Percentiles rank a stretch among this genome's conserved stretches.
These are phyloP conservation scores for Hippolais icterina DNA, from an alignment of 2,113 vertebrate species.

Conservation along the genomic window DNA sequence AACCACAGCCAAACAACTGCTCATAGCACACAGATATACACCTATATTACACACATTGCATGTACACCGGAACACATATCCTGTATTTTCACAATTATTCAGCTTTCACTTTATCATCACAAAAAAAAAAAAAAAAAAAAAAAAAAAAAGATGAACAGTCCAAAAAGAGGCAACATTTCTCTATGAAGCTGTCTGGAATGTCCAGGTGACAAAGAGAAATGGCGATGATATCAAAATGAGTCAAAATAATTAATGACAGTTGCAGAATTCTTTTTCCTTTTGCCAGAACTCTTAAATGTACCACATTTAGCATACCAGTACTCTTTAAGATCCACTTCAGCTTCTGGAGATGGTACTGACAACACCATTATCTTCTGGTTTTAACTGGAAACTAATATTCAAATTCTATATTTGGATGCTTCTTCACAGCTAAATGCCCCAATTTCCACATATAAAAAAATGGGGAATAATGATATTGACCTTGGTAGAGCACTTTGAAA, in stretches of 20 bases:
- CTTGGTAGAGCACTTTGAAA: not conserved
- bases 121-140: not conserved
- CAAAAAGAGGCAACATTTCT: not conserved
- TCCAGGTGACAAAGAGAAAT: not conserved
- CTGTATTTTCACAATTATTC: not conserved
- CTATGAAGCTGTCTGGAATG: not conserved
- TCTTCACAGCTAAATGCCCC: not conserved
- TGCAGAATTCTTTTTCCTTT: not conserved
- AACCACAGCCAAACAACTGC: conserved; percentile 31
- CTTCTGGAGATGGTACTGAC: not conserved
- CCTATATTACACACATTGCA: not conserved
- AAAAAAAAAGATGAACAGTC: conserved; percentile 18
- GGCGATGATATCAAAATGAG: not conserved
- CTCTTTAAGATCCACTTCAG: not conserved
- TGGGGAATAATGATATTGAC: not conserved
- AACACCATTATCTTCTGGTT: conserved; percentile 27
- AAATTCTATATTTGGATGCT: not conserved
- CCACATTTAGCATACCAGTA: not conserved
- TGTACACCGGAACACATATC: not conserved
- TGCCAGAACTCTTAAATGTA: not conserved
- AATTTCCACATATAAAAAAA: not conserved
- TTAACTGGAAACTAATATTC: conserved; percentile 34
- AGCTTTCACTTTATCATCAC: not conserved
- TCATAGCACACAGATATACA: not conserved
- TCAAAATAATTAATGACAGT: not conserved